Base-by-base conservation (phyloP, 2,797 vertebrate species). In the Cynopterus sphinx region DNA sequence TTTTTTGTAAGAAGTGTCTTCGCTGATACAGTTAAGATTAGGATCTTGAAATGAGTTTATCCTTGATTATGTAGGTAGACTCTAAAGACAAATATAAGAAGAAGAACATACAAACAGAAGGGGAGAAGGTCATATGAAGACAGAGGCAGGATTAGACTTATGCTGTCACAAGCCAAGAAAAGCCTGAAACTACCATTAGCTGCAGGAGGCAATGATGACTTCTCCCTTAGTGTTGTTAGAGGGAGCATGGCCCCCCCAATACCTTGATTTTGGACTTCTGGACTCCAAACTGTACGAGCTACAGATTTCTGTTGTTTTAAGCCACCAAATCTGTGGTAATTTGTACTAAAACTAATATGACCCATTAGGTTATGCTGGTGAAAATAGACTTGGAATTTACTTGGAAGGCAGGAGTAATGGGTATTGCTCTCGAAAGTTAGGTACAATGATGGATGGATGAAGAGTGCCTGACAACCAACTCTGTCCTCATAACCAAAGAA, bases 201-300 rank as follows among this genome's bases (percentile, higher is more conserved):
- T 63, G 28, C 7, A 51, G 33, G 33, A 53, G 22, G 5, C 28
- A 61, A 24, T 19, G 36, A 46, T 70, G 19, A 8, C 6, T 17
- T 22, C 55, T 57, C 9, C 3, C 3, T 89, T 24, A 46, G 17
- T n/a, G 24, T 33, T 4, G 17, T 46, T 17, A 49, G n/a, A 55
- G 33, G 5, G 2, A 75, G 33, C 6, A 43, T 2, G 28, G 6
- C 3, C 1, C 41, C 43, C 31, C 10, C 0, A 31, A 28, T 26
- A 53, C n/a, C 4, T 28, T 75, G 11, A 33, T 33, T 95, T 81
- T 55, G 5, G 21, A 49, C 6, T 28, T 67, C 22, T 75, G 1
- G 5, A 28, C 13, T 16, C 57, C 13, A 51, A 70, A 75, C 59
- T 59, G 26, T 59, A 26, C 28, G 57, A 59, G 57, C 49, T 59